Conservation (phyloP, 2,888 invertebrate genomes). For the Pyrgus malvae region DNA sequence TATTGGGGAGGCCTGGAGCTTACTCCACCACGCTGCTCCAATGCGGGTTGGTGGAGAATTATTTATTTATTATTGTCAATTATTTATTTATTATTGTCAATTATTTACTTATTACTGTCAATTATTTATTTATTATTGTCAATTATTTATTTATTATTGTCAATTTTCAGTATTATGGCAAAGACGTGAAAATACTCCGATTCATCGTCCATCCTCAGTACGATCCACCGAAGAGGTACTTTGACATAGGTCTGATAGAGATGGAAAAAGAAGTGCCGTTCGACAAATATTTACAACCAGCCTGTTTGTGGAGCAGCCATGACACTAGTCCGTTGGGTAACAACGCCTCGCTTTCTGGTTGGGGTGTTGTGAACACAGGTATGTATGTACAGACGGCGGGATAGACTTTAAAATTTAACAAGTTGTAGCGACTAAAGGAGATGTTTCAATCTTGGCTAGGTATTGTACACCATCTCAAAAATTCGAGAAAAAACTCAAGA, state of each 20-base stretch:
- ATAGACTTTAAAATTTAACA: too few relatives aligned
- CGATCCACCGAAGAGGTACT: conserved; percentile 39
- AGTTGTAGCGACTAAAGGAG: too few relatives aligned
- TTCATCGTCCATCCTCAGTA: conserved; percentile 41
- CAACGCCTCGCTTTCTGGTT: conserved; percentile 40
- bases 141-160: background rate
- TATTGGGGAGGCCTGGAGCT: too few relatives aligned
- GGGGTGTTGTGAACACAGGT: conserved; percentile 43
- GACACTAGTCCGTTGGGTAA: conserved; percentile 32
- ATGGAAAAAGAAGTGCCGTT: conserved; percentile 32
- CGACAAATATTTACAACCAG: conserved; percentile 36
- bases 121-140: background rate
- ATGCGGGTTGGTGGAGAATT: too few relatives aligned
- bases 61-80: too few relatives aligned
- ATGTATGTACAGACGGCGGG: background rate
- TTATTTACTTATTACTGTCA: too few relatives aligned
- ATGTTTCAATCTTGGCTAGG: too few relatives aligned
- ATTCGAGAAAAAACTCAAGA: too few relatives aligned
- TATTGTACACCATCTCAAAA: too few relatives aligned
- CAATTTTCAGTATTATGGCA: too few relatives aligned
- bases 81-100: too few relatives aligned
- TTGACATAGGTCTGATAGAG: conserved; percentile 44
- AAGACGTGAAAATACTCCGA: conserved; percentile 36
- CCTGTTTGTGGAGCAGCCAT: conserved; percentile 38
- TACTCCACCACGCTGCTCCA: too few relatives aligned